A percentile compares a stretch with the other conserved stretches of the same genome.
Evolutionary conservation across 2,797 vertebrate genomes (phyloP).

Genomic region (Enteromius anoplus): DNA sequence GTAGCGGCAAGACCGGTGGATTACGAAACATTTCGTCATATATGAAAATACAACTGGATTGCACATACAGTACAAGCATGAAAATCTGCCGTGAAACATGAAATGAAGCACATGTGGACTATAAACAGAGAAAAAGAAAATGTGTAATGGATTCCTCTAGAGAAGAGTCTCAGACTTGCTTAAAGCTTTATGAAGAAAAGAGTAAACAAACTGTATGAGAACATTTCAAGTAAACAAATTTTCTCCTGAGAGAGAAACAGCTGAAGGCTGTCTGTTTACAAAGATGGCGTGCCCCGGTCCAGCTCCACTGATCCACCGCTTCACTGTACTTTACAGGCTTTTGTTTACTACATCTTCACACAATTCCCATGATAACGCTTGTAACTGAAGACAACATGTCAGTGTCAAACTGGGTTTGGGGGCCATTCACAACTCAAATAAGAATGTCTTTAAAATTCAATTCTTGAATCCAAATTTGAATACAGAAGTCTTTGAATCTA

Average conservation of each 20-base stretch:
- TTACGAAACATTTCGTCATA: conserved; percentile 49
- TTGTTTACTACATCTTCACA: conserved; percentile 26
- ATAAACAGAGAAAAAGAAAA: conserved; percentile 32
- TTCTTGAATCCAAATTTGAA: not conserved
- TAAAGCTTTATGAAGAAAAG: conserved; percentile 18
- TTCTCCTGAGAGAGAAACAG: conserved; percentile 45
- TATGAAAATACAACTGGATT: conserved; percentile 38
- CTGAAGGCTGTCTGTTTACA: conserved; percentile 28
- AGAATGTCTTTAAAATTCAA: conserved; percentile 22
- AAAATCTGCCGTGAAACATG: conserved; percentile 39
- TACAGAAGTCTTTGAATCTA: not conserved
- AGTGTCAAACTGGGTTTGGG: conserved; percentile 4
- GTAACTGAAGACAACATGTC: conserved; percentile 17
- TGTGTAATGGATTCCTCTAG: conserved; percentile 28
- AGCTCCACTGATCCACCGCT: not conserved
- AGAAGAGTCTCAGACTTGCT: conserved; percentile 29
- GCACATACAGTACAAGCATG: conserved; percentile 34
- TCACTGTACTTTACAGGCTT: conserved; percentile 13
- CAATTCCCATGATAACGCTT: conserved; percentile 17
- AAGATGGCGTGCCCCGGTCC: not conserved
- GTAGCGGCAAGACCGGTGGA: conserved; percentile 8
- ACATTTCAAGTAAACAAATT: conserved; percentile 48
- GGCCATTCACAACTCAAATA: conserved; percentile 1
- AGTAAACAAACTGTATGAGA: conserved; percentile 38
- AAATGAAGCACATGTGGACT: conserved; percentile 40